Evolutionary conservation across 2,888 invertebrate species (phyloP), one percentile per base, ranked within the genome.

Genomic region (Morpho helenor): DNA sequence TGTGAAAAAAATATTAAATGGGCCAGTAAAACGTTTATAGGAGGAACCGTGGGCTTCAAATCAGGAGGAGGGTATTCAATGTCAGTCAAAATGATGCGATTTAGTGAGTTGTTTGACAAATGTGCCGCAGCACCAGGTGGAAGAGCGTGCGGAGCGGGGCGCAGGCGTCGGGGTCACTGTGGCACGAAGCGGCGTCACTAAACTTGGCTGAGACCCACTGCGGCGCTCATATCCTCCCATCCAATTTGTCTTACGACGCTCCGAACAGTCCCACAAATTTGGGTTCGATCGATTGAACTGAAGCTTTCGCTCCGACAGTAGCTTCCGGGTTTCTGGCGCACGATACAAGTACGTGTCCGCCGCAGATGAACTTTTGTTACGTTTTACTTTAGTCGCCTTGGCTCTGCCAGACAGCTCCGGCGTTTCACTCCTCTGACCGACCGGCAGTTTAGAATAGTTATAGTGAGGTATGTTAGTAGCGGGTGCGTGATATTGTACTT

Each of bases 101-200:
- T 94, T 94, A 71, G 93, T 93, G 87, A 95, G 93, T 71, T 95
- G 95, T 82, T 94, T 94, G 79, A 95, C 95, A 86, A 95, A 94
- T 69, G 94, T 93, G 78, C 95, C 95, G 82, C 95, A 95, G 83
- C 95, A 95, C 95, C 95, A 95, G 40, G 94, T 93, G 66, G 93
- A 93, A 61, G 94, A 93, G 69, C 93, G 91, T 47, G 92, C 91
- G 57, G 92, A 92, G 72, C 87, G 87, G 40, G 70, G 78, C 60
- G 71, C 72, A 59, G 69, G 77, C 44, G 66, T 56, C 69, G 64
- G 74, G 59, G 73, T 63, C 46, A 63, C 60, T 39, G 71, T 63
- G 50, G 57, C 65, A 31, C 74, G 69, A 60, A 73, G 66, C 59
- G 75, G 70, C 57, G 31, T 31, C 31, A 73, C 73, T 56, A 84